These are phyloP conservation scores for Bolinopsis microptera DNA, from an alignment of 37 sponge, comb jelly and placozoan genomes.

Conservation along the genomic window DNA sequence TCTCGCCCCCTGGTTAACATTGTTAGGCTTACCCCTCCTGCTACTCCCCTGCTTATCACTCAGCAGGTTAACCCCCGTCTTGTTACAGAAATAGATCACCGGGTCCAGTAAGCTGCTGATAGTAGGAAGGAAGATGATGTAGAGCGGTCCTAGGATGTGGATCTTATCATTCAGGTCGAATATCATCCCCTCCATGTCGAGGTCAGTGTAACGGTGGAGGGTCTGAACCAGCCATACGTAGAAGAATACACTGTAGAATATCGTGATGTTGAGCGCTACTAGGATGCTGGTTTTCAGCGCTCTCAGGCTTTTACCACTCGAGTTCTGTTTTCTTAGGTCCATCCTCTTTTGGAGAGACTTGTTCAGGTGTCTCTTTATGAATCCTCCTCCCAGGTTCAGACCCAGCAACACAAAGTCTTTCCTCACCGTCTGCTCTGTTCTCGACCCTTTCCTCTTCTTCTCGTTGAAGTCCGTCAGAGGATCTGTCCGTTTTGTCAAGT, in stretches of 20 bases:
- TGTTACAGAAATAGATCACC: not conserved
- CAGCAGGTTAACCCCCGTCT: not conserved
- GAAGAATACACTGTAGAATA: not conserved
- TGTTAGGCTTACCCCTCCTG: not conserved
- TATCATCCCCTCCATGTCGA: not conserved
- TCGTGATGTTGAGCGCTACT: not conserved
- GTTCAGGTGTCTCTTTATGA: not conserved
- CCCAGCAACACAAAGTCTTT: constrained; percentile 10
- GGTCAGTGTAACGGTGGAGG: not conserved
- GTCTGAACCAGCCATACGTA: not conserved
- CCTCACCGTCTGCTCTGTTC: not conserved
- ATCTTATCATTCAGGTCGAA: not conserved
- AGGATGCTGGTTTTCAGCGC: not conserved
- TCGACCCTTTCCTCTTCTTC: not conserved
- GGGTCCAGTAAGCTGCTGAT: not conserved
- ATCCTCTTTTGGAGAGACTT: constrained; percentile 5
- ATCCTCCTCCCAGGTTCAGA: constrained; percentile 1
- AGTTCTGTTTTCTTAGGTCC: not conserved
- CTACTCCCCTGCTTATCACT: not conserved
- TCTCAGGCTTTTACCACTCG: not conserved
- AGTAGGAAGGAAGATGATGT: not conserved
- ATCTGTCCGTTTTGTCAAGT: not conserved
- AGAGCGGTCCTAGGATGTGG: not conserved
- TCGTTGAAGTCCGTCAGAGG: not conserved
- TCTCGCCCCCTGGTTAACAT: not conserved